phyloP scores from a whole-genome alignment of 2,797 vertebrate species.

The Cuniculus paca region DNA sequence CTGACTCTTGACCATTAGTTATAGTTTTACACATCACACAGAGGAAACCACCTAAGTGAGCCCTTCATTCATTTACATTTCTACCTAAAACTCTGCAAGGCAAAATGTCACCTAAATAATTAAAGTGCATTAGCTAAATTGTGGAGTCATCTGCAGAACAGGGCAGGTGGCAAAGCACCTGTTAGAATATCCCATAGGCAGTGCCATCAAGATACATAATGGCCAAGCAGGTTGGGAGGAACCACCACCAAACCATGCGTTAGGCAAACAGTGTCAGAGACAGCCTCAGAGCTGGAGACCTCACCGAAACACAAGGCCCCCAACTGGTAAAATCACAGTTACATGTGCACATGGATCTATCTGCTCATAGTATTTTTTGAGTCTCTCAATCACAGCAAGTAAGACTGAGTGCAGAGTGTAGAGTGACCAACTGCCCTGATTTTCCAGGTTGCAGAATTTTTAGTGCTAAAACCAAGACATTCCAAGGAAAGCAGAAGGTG shows the following conservation, averaged over 20 bases:
- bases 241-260: background rate
- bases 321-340: background rate
- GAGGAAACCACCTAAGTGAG: background rate
- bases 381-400: background rate
- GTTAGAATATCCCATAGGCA: constrained; percentile 62
- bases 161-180: constrained; percentile 84
- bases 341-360: background rate
- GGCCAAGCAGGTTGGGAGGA: background rate
- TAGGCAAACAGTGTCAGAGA: constrained; percentile 32
- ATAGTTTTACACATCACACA: constrained; percentile 39
- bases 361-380: background rate
- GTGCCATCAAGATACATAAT: background rate
- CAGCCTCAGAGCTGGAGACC: background rate
- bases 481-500: background rate
- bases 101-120: constrained; percentile 86
- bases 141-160: constrained; percentile 73
- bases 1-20: constrained; percentile 27
- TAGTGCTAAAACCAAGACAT: background rate
- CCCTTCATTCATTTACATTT: constrained; percentile 56
- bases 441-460: background rate
- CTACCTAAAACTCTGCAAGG: constrained; percentile 69
- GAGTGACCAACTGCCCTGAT: no score
- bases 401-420: background rate
- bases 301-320: background rate
- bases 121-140: constrained; percentile 84